Evolutionary conservation across 1,140 invertebrate genomes (phyloP), one percentile per base, ranked within the genome.

Genomic region (Drosophila pallidifrons): DNA sequence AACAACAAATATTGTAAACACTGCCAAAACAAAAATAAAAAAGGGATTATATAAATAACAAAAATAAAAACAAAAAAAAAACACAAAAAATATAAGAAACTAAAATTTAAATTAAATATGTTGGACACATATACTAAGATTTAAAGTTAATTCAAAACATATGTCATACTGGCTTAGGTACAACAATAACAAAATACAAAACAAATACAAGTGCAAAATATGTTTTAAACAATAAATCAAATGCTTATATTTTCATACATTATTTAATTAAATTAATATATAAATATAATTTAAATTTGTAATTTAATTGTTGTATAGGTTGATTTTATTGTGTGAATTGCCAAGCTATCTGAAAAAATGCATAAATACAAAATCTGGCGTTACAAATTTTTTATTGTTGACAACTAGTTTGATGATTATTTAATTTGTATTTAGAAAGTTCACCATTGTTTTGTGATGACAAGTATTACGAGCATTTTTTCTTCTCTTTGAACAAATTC

Each of bases 191-290:
- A 82, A 75, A 77, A 74, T 65, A 67, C 61, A 77, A 43, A 72
- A 78, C 46, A 79, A 68, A 81, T 68, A 87, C 81, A 87, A 90
- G 86, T 90, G 86, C 86, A 90, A 90, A 90, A 86, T 87, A 90
- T 90, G 86, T 90, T 90, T 87, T 82, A 90, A 90, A 90, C 86
- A 91, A 54, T 35, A 71, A 76, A 70, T 61, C 8, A 72, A 76
- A 79, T 67, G 67, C 61, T 60, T 75, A 55, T 74, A 82, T 72
- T 71, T 75, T 51, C 54, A 16, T 67, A 65, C 61, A 52, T 54
- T 65, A 38, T 58, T 59, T 64, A 46, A 81, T 83, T 82, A 72
- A 79, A 68, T 77, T 80, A 72, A 82, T 63, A 68, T 75, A 55
- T 83, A 38, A 10, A 38, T 38, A 25, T 25, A 25, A 25, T 88